Conservation (phyloP, 2,797 vertebrate species). For the Ceryle rudis region DNA sequence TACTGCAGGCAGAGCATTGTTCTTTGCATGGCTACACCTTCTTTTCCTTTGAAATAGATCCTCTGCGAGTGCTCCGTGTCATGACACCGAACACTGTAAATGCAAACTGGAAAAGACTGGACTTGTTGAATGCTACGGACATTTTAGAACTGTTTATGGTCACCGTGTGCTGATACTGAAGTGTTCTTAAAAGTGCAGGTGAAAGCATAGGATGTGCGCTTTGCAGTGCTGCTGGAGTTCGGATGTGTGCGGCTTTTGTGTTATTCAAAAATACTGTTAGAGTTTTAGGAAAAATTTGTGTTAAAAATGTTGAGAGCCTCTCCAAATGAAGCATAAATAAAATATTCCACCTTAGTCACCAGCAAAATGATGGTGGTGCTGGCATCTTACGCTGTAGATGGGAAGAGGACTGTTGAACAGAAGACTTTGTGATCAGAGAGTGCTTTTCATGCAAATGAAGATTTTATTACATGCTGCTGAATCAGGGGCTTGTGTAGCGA, state of each 20-base stretch:
- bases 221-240: neutral
- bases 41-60: constrained; percentile 25
- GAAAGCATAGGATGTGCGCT: neutral
- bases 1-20: neutral
- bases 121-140: constrained; percentile 14
- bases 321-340: constrained; percentile 14
- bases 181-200: constrained; percentile 14
- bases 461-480: constrained; percentile 64
- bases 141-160: neutral
- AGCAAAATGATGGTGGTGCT: constrained; percentile 4
- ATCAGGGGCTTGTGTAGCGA: constrained; percentile 68
- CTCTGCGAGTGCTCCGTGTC: neutral
- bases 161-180: constrained; percentile 40
- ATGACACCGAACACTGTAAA: neutral
- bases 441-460: constrained; percentile 71
- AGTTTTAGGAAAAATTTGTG: neutral
- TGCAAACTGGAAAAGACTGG: constrained; percentile 8
- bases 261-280: neutral
- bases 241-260: neutral
- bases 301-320: neutral
- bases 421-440: constrained; percentile 66
- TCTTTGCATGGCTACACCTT: constrained; percentile 37
- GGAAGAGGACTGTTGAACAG: constrained; percentile 46
- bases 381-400: neutral
- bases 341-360: constrained; percentile 23